A percentile compares a stretch with the other conserved stretches of the same genome.
These are phyloP conservation scores for Dryocosmus kuriphilus DNA, from an alignment of 2,888 invertebrate genomes.

Conservation along the genomic window DNA sequence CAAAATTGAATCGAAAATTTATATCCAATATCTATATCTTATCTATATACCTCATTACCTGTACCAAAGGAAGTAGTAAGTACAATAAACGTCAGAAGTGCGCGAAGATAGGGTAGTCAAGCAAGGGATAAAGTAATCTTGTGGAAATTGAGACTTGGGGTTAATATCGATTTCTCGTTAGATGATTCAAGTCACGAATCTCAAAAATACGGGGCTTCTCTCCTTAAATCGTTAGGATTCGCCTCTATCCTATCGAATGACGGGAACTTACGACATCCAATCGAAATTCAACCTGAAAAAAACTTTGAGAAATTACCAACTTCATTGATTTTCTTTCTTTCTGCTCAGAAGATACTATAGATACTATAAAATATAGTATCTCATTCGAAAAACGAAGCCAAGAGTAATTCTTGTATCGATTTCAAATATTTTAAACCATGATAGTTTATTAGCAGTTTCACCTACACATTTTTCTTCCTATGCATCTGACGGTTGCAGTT, in stretches of 20 bases:
- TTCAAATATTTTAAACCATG: neutral
- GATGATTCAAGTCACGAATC: conserved; percentile 42
- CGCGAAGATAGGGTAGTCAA: conserved; percentile 50
- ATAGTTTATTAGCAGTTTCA: conserved; percentile 5
- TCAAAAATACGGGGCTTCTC: conserved; percentile 28
- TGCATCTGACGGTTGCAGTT: conserved; percentile 9
- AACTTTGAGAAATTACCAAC: neutral
- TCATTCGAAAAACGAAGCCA: neutral
- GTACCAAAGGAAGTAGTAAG: conserved; percentile 6
- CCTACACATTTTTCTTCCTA: neutral
- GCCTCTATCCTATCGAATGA: neutral
- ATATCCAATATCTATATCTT: neutral
- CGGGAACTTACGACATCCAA: neutral
- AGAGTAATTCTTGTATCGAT: neutral
- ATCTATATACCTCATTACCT: neutral
- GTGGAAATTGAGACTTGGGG: conserved; percentile 51
- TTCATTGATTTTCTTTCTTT: neutral
- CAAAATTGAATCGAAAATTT: conserved; percentile 22
- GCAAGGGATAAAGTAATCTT: conserved; percentile 60
- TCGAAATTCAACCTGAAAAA: neutral
- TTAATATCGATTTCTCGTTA: conserved; percentile 60
- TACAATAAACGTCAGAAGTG: neutral
- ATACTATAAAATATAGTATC: neutral
- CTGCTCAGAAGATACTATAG: neutral
- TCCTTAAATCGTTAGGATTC: neutral